phyloP scores from a whole-genome alignment of 2,888 invertebrate species.

The Ectobius pallidus region DNA sequence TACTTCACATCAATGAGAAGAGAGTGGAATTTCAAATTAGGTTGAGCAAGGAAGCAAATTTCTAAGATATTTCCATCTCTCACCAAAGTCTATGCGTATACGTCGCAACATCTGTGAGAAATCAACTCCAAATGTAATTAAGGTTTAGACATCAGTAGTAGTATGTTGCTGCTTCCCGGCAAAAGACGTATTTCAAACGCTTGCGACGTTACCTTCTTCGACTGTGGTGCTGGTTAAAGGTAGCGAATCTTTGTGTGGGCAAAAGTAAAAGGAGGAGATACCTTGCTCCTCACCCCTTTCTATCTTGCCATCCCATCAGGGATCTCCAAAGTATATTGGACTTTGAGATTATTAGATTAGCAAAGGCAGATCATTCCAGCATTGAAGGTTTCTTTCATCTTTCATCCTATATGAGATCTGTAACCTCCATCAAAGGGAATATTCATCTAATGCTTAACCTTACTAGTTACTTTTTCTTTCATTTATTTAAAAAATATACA shows the following conservation, averaged over 20 bases:
- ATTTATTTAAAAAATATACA: too few species aligned
- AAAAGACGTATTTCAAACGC: conserved; percentile 21
- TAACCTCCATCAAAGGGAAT: too few species aligned
- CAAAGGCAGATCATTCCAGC: too few species aligned
- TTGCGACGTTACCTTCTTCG: conserved; percentile 19
- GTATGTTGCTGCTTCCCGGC: background rate
- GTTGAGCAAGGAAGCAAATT: conserved; percentile 18
- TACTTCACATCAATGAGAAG: background rate
- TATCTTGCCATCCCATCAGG: background rate
- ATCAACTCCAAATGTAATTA: conserved; percentile 25
- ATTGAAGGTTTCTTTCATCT: too few species aligned
- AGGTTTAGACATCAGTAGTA: conserved; percentile 8
- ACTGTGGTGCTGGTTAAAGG: conserved; percentile 13
- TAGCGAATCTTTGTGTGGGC: conserved; percentile 16
- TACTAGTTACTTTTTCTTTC: too few species aligned
- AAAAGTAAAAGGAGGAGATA: conserved; percentile 7
- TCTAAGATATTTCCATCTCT: conserved; percentile 22
- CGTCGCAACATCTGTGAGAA: conserved; percentile 6
- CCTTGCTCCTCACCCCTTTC: background rate
- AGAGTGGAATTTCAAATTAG: conserved; percentile 25
- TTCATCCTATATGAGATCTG: too few species aligned
- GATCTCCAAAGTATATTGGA: background rate
- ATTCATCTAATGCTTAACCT: too few species aligned
- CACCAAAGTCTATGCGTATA: background rate
- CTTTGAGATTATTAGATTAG: too few species aligned